Percentiles rank a stretch among this genome's conserved stretches.
Conservation (phyloP, 1,140 invertebrate species). For the Zophobas atratus region DNA sequence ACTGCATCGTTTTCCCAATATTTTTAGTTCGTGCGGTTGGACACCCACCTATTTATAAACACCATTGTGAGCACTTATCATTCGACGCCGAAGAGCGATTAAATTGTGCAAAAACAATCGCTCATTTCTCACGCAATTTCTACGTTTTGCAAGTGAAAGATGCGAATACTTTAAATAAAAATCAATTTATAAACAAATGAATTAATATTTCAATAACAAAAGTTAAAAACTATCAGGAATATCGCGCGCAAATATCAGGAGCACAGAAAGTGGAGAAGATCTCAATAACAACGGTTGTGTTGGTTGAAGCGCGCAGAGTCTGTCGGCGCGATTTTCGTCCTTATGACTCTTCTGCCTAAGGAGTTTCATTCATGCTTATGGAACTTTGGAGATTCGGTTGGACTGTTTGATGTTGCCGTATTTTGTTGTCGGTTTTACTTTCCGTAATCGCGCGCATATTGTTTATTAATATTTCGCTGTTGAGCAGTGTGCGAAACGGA, state of each 20-base stretch:
- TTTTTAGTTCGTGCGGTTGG: neutral
- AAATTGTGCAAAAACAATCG: neutral
- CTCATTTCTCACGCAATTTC: neutral
- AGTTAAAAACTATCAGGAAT: conserved; percentile 46
- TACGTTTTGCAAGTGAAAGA: neutral
- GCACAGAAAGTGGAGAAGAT: conserved; percentile 55
- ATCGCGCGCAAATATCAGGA: conserved; percentile 64
- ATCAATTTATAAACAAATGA: conserved; percentile 36
- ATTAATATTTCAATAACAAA: conserved; percentile 38
- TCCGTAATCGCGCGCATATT: conserved; percentile 31
- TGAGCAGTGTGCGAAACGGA: conserved; percentile 18
- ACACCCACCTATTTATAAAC: conserved; percentile 28
- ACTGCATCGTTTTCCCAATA: neutral
- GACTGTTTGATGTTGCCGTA: conserved; percentile 7
- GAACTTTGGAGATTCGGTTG: conserved; percentile 1
- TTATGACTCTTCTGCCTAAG: neutral
- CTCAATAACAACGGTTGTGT: conserved; percentile 26
- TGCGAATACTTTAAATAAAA: conserved; percentile 17
- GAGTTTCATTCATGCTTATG: conserved; percentile 3
- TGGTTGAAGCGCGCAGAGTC: neutral
- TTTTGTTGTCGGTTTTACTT: conserved; percentile 36
- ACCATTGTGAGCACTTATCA: neutral
- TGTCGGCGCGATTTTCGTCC: conserved; percentile 5
- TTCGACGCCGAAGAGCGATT: neutral
- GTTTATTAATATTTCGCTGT: conserved; percentile 9